Evolutionary conservation across 2,797 vertebrate genomes (phyloP).

Genomic region (Propithecus deckenii): DNA sequence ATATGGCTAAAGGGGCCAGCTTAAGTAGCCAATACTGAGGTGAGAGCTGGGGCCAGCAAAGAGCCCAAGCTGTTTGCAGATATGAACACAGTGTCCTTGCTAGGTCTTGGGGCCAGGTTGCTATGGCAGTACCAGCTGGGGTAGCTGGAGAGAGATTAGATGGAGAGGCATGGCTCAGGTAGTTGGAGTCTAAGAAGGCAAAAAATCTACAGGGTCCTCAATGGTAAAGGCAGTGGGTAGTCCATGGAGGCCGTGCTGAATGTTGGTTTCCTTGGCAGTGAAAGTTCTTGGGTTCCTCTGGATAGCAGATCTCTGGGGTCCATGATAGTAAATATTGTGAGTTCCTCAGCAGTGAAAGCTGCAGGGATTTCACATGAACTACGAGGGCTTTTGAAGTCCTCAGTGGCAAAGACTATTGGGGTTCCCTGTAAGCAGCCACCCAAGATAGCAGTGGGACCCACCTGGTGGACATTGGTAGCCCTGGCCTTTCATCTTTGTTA

Average conservation of each 20-base stretch:
- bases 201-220: neutral
- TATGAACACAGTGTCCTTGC: neutral
- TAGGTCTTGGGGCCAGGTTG: neutral
- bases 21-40: neutral
- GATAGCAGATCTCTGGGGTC: neutral
- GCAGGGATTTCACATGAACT: neutral
- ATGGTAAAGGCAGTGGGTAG: neutral
- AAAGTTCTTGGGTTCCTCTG: neutral
- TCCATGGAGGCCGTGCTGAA: neutral
- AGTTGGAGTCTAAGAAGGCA: neutral
- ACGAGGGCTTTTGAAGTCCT: neutral
- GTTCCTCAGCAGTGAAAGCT: neutral
- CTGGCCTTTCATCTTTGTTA: neutral
- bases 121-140: neutral
- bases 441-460: rapidly evolving
- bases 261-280: neutral
- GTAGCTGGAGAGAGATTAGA: neutral
- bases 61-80: neutral
- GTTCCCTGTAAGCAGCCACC: neutral
- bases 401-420: no score
- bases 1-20: neutral
- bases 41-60: neutral
- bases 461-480: neutral
- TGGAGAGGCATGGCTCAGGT: neutral
- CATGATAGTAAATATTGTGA: neutral